Percentiles rank a stretch among this genome's conserved stretches.
phyloP scores from a whole-genome alignment of 64 coral and sea anemone genomes.

The Cladopsammia gracilis region DNA sequence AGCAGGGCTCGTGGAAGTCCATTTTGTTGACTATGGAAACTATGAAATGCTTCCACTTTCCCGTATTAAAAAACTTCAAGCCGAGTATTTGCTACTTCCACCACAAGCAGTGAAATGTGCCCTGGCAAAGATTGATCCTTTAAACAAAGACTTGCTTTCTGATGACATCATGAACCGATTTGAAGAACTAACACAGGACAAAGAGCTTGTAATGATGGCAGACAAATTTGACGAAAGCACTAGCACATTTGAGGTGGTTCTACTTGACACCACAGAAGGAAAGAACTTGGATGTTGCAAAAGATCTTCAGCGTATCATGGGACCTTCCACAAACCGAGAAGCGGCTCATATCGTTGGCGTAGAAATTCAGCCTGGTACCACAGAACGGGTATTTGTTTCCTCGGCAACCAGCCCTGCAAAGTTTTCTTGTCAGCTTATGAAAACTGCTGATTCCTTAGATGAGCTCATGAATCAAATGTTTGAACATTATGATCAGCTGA shows the following conservation, averaged over 20 bases:
- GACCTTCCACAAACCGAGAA: neutral
- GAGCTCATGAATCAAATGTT: constrained; percentile 86
- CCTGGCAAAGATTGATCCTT: constrained; percentile 56
- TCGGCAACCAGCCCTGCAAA: constrained; percentile 41
- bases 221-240: constrained; percentile 62
- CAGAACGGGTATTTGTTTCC: constrained; percentile 67
- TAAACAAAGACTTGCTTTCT: constrained; percentile 6
- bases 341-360: neutral
- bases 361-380: constrained; percentile 53
- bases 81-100: constrained; percentile 77
- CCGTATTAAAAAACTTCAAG: constrained; percentile 62
- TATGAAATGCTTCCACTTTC: constrained; percentile 70
- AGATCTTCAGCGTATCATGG: constrained; percentile 29
- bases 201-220: constrained; percentile 84
- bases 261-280: constrained; percentile 69
- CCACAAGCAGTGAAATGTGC: constrained; percentile 83
- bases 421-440: constrained; percentile 84
- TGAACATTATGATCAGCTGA: constrained; percentile 62
- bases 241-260: constrained; percentile 35
- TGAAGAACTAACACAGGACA: constrained; percentile 74
- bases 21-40: constrained; percentile 93
- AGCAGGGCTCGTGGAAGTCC: constrained; percentile 79
- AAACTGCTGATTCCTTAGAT: constrained; percentile 69
- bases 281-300: constrained; percentile 78
- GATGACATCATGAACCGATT: constrained; percentile 74